Evolutionary conservation across 2,797 vertebrate genomes (phyloP).

Genomic region (Platyrinchus mystaceus): DNA sequence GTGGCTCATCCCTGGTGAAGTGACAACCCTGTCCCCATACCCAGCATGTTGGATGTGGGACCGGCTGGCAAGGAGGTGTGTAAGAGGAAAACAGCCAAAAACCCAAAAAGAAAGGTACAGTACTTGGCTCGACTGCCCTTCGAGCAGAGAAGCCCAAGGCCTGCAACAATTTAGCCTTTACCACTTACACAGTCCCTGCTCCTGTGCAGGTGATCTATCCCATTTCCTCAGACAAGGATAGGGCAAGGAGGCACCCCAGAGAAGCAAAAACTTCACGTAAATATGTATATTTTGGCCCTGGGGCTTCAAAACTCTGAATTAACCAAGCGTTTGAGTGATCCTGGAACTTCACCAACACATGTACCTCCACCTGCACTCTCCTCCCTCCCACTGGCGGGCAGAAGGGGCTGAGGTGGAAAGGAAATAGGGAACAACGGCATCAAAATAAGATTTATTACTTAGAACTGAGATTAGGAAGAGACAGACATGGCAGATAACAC

Average conservation of each 20-base stretch:
- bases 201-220: background rate
- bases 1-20: background rate
- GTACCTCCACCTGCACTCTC: background rate
- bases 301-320: background rate
- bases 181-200: background rate
- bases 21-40: rapidly evolving
- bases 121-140: rapidly evolving
- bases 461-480: constrained; percentile 33
- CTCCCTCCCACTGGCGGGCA: background rate
- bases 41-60: rapidly evolving
- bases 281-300: background rate
- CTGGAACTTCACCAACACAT: background rate
- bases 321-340: background rate
- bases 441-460: constrained; percentile 67
- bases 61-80: rapidly evolving
- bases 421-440: constrained; percentile 29
- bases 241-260: background rate
- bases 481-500: constrained; percentile 48
- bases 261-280: background rate
- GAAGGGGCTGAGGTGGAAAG: background rate
- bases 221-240: background rate
- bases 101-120: background rate
- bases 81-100: background rate
- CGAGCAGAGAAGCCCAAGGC: background rate
- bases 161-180: background rate